These are phyloP conservation scores for Philopedon plagiatum DNA, from an alignment of 2,888 invertebrate genomes.

Conservation along the genomic window DNA sequence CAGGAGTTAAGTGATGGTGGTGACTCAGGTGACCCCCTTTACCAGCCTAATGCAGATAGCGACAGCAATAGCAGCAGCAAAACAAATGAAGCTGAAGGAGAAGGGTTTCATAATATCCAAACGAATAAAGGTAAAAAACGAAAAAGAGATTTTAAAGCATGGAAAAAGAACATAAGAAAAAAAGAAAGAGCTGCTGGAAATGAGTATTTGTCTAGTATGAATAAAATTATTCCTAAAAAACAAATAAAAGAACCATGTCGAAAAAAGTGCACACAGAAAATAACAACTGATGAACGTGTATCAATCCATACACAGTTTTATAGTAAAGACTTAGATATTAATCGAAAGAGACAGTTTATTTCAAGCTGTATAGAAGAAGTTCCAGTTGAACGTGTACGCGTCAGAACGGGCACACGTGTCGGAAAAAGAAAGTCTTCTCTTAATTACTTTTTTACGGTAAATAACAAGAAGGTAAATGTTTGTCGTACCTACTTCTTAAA, in stretches of 20 bases:
- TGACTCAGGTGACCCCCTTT: too few species aligned
- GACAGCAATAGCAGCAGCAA: too few species aligned
- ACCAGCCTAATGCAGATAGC: too few species aligned
- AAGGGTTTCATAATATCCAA: too few species aligned
- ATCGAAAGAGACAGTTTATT: slow-evolving; percentile 10
- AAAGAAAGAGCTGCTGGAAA: not conserved
- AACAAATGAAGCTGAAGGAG: too few species aligned
- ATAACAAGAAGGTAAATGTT: not conserved
- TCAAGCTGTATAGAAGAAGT: not conserved
- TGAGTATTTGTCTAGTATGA: not conserved
- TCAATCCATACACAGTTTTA: not conserved
- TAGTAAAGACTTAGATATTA: not conserved
- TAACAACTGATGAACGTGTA: not conserved
- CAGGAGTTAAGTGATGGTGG: too few species aligned
- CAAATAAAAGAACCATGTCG: not conserved
- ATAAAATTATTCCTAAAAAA: not conserved
- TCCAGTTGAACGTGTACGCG: not conserved
- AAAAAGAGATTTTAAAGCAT: too few species aligned
- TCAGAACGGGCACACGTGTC: not conserved
- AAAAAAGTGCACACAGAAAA: not conserved
- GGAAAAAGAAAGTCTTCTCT: not conserved
- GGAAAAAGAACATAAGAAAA: too few species aligned
- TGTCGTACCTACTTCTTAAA: slow-evolving; percentile 3
- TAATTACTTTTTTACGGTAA: not conserved
- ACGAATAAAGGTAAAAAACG: too few species aligned